Evolutionary conservation across 2,113 vertebrate species (phyloP), one percentile per base, ranked within the genome.

Genomic region (Microcebus ravelobensis): DNA sequence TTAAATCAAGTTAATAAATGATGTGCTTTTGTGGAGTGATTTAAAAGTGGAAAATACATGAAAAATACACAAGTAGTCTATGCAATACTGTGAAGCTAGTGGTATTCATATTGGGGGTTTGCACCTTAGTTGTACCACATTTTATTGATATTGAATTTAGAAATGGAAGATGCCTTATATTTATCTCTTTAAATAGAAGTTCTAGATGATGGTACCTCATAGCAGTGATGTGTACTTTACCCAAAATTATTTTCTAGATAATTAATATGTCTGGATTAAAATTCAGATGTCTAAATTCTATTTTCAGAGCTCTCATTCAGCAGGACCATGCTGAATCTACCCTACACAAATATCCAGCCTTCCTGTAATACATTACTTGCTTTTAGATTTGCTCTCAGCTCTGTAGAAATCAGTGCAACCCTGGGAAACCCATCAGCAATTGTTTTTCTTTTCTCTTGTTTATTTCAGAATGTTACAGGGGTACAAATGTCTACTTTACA

Each of bases 311-410:
- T 63, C 20, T 70, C 12, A 34, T 63, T 79, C 21, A 8, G 18
- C 27, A 13, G 57, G 61, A 14, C 20, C 18, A 5, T 6, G 17
- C 48, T n/a, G 42, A 25, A 14, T 25, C 80, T 1, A 6, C 25
- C 2, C 3, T 29, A 5, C 0, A n/a, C 13, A 61, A n/a, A 27
- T 17, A 0, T 8, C 7, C 2, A 27, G 9, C 4, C 42, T 48
- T 36, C 14, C 14, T 27, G 5, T 0, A 5, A 55, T 55, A 55
- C 0, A 55, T 3, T 42, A 20, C 8, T 77, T 1, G 2, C n/a
- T 20, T 2, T 50, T 50, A 14, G 3, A 13, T 15, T 14, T 81
- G 39, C 57, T 39, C 39, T 21, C 13, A 29, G 39, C 0, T 34
- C 25, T 18, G 17, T 12, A 18, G 48, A 6, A 18, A 20, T 55